Evolutionary conservation across 2,888 invertebrate genomes (phyloP).

Genomic region (Darwinula stevensoni): DNA sequence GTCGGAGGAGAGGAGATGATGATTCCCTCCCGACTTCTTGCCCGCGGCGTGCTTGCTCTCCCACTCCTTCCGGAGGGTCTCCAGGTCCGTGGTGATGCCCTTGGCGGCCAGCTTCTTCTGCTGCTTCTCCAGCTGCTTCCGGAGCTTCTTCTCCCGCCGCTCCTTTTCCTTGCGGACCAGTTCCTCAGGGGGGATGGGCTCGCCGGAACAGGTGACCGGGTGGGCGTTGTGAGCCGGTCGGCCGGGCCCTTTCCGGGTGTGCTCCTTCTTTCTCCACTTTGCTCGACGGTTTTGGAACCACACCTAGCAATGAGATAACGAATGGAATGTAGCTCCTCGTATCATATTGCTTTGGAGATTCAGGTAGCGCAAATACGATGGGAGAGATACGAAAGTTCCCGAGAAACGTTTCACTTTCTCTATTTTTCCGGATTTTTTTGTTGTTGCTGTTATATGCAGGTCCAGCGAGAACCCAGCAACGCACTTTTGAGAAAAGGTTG

Average conservation of each 20-base stretch:
- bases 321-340: constrained; percentile 4
- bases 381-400: neutral
- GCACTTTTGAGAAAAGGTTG: too few relatives aligned
- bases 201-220: constrained; percentile 87
- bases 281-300: constrained; percentile 99
- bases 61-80: constrained; percentile 54
- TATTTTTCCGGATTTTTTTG: too few relatives aligned
- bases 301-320: constrained; percentile 38
- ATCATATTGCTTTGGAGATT: neutral
- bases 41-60: constrained; percentile 21
- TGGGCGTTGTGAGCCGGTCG: constrained; percentile 95
- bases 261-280: constrained; percentile 97
- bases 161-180: constrained; percentile 14
- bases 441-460: too few relatives aligned
- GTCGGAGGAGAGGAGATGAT: too few relatives aligned
- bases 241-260: constrained; percentile 93
- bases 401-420: too few relatives aligned
- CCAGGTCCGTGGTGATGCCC: constrained; percentile 61
- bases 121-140: constrained; percentile 68
- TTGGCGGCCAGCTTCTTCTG: constrained; percentile 71
- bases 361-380: too few relatives aligned
- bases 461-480: too few relatives aligned
- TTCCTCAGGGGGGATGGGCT: constrained; percentile 58
- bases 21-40: too few relatives aligned
- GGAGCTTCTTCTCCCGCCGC: constrained; percentile 26